These are phyloP conservation scores for Antigone vipio DNA, from an alignment of 2,113 vertebrate genomes.

Conservation along the genomic window DNA sequence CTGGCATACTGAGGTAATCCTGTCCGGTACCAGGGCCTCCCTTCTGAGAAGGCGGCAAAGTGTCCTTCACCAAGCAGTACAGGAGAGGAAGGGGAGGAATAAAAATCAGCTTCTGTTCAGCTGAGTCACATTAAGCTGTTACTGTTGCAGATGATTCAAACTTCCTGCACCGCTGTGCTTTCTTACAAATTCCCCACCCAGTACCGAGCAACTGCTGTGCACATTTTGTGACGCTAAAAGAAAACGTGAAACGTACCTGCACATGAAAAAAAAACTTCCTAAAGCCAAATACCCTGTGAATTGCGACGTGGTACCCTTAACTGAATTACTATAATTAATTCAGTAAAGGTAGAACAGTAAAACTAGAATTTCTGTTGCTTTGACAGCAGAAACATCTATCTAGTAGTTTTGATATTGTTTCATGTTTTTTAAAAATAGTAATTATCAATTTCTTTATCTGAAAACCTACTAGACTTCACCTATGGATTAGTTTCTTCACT, in stretches of 20 bases:
- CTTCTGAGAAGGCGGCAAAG: too few species aligned
- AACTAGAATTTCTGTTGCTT: neutral
- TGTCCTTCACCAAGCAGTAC: neutral
- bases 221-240: neutral
- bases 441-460: neutral
- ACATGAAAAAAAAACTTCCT: neutral
- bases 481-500: neutral
- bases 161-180: neutral
- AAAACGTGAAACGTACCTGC: neutral
- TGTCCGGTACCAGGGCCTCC: accelerated
- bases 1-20: neutral
- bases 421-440: neutral
- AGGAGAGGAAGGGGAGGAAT: neutral
- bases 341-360: neutral
- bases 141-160: neutral
- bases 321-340: neutral
- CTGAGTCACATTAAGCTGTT: neutral
- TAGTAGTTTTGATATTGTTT: neutral
- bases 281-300: neutral
- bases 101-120: neutral
- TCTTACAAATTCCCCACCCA: neutral
- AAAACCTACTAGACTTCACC: neutral
- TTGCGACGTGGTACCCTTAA: neutral
- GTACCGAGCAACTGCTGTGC: neutral
- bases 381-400: neutral